Evolutionary conservation across 2,797 vertebrate species (phyloP), one percentile per base, ranked within the genome.

Genomic region (Catharus ustulatus): DNA sequence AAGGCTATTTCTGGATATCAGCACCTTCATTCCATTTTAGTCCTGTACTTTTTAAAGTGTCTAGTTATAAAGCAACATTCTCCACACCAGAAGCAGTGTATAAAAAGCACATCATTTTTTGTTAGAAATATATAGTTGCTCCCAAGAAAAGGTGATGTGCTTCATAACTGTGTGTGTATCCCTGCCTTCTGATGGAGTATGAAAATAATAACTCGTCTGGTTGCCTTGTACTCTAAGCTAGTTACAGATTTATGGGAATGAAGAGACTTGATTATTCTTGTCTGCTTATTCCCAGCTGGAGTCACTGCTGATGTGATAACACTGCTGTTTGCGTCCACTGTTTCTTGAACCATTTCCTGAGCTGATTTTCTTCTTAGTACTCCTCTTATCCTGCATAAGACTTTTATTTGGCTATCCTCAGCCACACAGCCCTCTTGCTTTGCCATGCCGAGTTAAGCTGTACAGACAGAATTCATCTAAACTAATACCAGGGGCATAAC

Each of bases 1-100:
- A 32, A 68, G 30, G 43, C 80, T 95, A 85, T 92, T 93, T 95
- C 77, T 87, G 49, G 52, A 72, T 83, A 48, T 32, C 77, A 90
- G 38, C 30, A 87, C n/a, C 45, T 77, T 16, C 0, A 10, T 77
- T 93, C 54, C 75, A 68, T 79, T 94, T 91, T 49, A 43, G 61
- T 77, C 32, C 46, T 89, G 27, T 93, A 80, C 84, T 77, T 93
- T 87, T 87, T n/a, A 61, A 90, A 90, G 64, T n/a, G n/a, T 85
- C 66, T 93, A 74, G 51, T 84, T 90, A 59, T 38, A 69, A 94
- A 96, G 26, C 67, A 36, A 71, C 42, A 84, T 79, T 78, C 93
- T 93, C 63, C 45, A 61, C 59, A 79, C 24, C 32, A 82, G 61
- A 59, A 93, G 16, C 27, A 43, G 27, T 61, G 12, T 43, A 94